Conservation (phyloP, 2,888 invertebrate genomes). For the Cyaniris semiargus region DNA sequence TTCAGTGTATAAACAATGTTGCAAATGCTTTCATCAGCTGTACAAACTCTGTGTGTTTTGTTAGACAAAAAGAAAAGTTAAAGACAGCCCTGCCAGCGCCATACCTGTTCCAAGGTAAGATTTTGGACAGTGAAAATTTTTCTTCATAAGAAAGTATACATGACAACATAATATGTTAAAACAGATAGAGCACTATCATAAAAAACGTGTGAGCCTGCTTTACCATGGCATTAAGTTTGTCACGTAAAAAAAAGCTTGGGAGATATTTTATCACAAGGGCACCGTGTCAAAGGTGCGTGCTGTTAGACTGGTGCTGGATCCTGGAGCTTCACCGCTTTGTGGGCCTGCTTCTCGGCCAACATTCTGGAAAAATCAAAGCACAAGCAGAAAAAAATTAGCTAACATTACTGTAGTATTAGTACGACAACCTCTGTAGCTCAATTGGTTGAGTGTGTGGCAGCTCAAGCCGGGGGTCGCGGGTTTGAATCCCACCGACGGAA, state of each 20-base stretch:
- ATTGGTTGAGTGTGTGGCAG: too few relatives aligned
- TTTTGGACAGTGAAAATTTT: slow-evolving; percentile 61
- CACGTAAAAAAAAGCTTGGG: slow-evolving; percentile 59
- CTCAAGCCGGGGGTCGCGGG: too few relatives aligned
- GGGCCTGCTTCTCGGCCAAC: slow-evolving; percentile 78
- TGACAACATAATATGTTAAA: slow-evolving; percentile 56
- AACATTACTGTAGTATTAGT: background rate
- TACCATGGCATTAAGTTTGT: slow-evolving; percentile 56
- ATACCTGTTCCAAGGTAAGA: slow-evolving; percentile 59
- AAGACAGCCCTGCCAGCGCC: slow-evolving; percentile 52
- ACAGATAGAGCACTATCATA: slow-evolving; percentile 35
- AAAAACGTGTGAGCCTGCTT: slow-evolving; percentile 36
- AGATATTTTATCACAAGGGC: slow-evolving; percentile 72
- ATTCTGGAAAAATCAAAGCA: slow-evolving; percentile 56
- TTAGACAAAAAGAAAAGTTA: slow-evolving; percentile 49
- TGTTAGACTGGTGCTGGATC: slow-evolving; percentile 77
- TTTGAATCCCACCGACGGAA: too few relatives aligned
- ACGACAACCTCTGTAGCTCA: too few relatives aligned
- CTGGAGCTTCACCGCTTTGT: slow-evolving; percentile 83
- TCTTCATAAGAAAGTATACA: slow-evolving; percentile 57
- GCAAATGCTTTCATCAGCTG: slow-evolving; percentile 64
- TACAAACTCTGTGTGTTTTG: slow-evolving; percentile 45
- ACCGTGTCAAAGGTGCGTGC: slow-evolving; percentile 68
- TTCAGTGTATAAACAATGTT: slow-evolving; percentile 74
- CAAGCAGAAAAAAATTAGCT: background rate